Evolutionary conservation across 1,140 invertebrate genomes (phyloP).

Genomic region (Cheumatopsyche charites): DNA sequence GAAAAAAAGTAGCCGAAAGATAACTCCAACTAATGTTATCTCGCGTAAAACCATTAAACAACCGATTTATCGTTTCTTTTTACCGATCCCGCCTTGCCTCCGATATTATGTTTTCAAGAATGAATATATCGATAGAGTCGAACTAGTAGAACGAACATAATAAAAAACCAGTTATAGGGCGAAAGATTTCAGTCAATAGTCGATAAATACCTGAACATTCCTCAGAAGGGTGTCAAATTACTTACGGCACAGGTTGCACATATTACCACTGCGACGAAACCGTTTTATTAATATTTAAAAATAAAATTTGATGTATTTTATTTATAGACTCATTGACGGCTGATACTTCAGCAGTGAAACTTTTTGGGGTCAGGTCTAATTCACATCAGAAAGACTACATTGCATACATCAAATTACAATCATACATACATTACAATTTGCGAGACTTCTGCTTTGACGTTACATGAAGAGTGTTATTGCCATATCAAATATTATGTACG

Average conservation of each 20-base stretch:
- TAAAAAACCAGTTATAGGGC: slow-evolving; percentile 40
- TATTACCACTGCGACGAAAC: slow-evolving; percentile 29
- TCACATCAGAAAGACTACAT: too few species aligned
- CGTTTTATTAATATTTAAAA: background rate
- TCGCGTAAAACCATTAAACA: too few species aligned
- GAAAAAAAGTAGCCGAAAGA: too few species aligned
- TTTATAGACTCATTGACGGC: too few species aligned
- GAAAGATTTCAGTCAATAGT: slow-evolving; percentile 49
- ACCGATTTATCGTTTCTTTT: background rate
- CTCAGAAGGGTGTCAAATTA: slow-evolving; percentile 48
- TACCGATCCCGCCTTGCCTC: slow-evolving; percentile 21
- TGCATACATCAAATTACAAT: too few species aligned
- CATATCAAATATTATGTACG: too few species aligned
- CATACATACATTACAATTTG: too few species aligned
- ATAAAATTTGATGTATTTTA: slow-evolving; percentile 21
- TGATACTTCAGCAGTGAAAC: too few species aligned
- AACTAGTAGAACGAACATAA: slow-evolving; percentile 19
- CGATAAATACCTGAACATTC: slow-evolving; percentile 49
- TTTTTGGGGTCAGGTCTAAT: too few species aligned
- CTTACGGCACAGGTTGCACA: slow-evolving; percentile 47
- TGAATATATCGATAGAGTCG: slow-evolving; percentile 36
- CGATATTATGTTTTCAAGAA: slow-evolving; percentile 46
- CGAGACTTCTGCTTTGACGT: too few species aligned
- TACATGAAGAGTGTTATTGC: too few species aligned
- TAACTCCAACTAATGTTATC: too few species aligned